A percentile compares a stretch with the other conserved stretches of the same genome.
Evolutionary conservation across 2,888 invertebrate species (phyloP).

Genomic region (Chymomyza fuscimana): DNA sequence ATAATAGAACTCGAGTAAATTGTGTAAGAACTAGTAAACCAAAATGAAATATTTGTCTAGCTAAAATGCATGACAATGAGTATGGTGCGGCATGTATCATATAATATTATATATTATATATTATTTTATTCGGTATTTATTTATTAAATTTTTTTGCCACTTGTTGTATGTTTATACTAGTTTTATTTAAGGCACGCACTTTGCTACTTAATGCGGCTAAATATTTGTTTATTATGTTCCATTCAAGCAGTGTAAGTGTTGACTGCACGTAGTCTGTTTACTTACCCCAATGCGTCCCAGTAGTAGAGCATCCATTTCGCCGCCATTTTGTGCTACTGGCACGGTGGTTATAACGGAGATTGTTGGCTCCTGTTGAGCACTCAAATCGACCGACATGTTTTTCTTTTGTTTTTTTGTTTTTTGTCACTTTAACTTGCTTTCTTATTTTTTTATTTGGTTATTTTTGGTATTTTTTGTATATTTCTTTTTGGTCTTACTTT

Average conservation of each 20-base stretch:
- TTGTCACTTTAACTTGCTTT: conserved; percentile 1
- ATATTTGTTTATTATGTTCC: too few species aligned
- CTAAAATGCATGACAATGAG: conserved; percentile 61
- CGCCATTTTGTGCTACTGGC: conserved; percentile 81
- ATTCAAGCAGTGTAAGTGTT: not conserved
- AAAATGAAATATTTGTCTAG: conserved; percentile 63
- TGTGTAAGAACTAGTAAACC: conserved; percentile 42
- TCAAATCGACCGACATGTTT: conserved; percentile 77
- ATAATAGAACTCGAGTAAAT: conserved; percentile 34
- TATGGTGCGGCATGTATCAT: not conserved
- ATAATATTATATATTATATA: too few species aligned
- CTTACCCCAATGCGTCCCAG: conserved; percentile 90
- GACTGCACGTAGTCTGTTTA: conserved; percentile 29
- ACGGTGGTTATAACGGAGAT: conserved; percentile 78
- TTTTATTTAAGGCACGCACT: not conserved
- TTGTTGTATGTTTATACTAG: not conserved
- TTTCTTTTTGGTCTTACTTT: conserved; percentile 3
- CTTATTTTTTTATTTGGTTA: not conserved
- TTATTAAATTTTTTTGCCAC: not conserved
- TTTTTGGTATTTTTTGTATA: conserved; percentile 2
- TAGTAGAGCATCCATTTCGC: conserved; percentile 89
- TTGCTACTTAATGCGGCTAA: not conserved
- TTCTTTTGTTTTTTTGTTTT: conserved; percentile 5
- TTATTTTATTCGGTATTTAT: too few species aligned
- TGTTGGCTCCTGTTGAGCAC: conserved; percentile 76